These are phyloP conservation scores for Miniopterus natalensis DNA, from an alignment of 2,113 vertebrate species.

Conservation along the genomic window DNA sequence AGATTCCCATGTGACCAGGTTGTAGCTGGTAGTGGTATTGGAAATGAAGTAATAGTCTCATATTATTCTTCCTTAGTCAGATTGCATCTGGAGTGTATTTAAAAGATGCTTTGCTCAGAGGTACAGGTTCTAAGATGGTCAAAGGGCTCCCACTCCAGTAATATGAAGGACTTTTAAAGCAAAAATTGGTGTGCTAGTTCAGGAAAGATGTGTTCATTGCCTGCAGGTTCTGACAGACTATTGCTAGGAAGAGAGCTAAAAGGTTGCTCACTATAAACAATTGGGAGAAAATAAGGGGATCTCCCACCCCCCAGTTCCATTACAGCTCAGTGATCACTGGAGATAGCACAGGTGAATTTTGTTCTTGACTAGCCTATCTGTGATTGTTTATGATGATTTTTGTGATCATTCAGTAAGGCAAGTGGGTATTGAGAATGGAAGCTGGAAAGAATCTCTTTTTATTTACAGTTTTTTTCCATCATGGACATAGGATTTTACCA, in stretches of 20 bases:
- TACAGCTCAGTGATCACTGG: not conserved
- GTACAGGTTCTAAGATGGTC: not conserved
- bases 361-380: not conserved
- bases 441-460: not conserved
- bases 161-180: not conserved
- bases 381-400: not conserved
- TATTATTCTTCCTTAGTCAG: not conserved
- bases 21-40: not conserved
- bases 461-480: not conserved
- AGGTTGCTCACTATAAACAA: not conserved
- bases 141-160: not conserved
- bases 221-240: not conserved
- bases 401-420: not conserved
- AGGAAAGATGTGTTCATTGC: not conserved
- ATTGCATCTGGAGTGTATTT: not conserved
- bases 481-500: not conserved
- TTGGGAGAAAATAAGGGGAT: not conserved
- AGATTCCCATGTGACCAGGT: not conserved
- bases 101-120: conserved; percentile 22
- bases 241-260: not conserved
- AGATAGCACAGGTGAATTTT: not conserved
- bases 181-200: not conserved
- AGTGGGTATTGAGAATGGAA: not conserved
- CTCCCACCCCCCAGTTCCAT: no score
- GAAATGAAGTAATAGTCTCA: not conserved